phyloP scores from a whole-genome alignment of 2,888 invertebrate genomes.

The Volucella inflata region DNA sequence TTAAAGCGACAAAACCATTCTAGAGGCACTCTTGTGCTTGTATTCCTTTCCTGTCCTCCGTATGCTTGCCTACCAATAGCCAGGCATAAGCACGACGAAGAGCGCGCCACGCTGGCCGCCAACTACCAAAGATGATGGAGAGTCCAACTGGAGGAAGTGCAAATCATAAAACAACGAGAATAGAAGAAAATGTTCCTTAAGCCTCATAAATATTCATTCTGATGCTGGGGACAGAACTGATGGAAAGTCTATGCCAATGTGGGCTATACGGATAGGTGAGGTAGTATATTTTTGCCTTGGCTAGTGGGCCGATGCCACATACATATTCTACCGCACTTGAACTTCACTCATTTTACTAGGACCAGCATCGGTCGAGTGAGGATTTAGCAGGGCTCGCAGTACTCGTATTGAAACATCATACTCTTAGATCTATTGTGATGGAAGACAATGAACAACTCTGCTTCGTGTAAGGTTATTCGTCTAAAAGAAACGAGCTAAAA shows the following conservation, averaged over 20 bases:
- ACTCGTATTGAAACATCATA: not conserved
- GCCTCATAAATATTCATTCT: slow-evolving; percentile 83
- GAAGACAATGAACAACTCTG: not conserved
- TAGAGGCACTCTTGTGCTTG: slow-evolving; percentile 21
- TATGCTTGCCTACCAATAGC: slow-evolving; percentile 3
- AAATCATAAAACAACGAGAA: slow-evolving; percentile 82
- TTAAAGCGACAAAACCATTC: slow-evolving; percentile 50
- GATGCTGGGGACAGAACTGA: slow-evolving; percentile 28
- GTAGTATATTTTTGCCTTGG: not conserved
- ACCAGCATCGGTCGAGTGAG: not conserved
- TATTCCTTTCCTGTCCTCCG: not conserved
- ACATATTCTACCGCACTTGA: slow-evolving; percentile 27
- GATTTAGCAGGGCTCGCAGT: not conserved
- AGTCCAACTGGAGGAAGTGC: slow-evolving; percentile 77
- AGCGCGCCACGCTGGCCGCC: slow-evolving; percentile 4
- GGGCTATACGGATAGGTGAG: not conserved
- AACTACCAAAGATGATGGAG: slow-evolving; percentile 30
- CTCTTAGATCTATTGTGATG: slow-evolving; percentile 8
- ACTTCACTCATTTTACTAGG: not conserved
- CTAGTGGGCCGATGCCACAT: not conserved
- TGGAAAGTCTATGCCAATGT: slow-evolving; percentile 5
- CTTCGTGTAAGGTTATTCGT: not conserved
- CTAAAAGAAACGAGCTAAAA: slow-evolving; percentile 11
- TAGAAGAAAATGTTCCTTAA: slow-evolving; percentile 81
- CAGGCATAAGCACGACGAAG: not conserved